These are phyloP conservation scores for Andrena fulva DNA, from an alignment of 2,888 invertebrate species.

Conservation along the genomic window DNA sequence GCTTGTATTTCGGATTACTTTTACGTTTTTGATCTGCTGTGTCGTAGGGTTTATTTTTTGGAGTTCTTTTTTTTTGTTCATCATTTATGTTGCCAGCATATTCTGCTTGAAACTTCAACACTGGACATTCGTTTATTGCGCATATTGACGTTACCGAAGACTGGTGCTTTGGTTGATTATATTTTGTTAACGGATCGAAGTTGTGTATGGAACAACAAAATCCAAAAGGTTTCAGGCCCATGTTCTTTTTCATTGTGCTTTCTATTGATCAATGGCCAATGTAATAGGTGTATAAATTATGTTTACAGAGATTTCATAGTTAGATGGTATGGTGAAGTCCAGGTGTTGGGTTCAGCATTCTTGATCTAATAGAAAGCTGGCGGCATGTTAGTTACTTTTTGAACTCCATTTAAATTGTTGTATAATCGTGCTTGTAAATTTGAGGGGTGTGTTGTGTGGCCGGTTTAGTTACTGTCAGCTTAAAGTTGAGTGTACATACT, in stretches of 20 bases:
- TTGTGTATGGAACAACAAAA: constrained; percentile 69
- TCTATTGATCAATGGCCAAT: constrained; percentile 1
- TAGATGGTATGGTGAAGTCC: constrained; percentile 32
- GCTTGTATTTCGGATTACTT: constrained; percentile 3
- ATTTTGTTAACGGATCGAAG: constrained; percentile 56
- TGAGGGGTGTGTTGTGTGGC: not conserved
- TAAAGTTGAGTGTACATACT: constrained; percentile 30
- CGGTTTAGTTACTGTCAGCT: not conserved
- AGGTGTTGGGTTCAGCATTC: not conserved
- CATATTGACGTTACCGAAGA: constrained; percentile 47
- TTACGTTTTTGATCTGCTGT: constrained; percentile 14
- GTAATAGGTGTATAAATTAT: not conserved
- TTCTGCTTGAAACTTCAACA: constrained; percentile 60
- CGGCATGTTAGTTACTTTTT: not conserved
- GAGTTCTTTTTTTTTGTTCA: not conserved
- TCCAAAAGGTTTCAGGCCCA: constrained; percentile 53
- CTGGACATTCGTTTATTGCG: constrained; percentile 65
- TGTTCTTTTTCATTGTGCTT: not conserved
- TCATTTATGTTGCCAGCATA: not conserved
- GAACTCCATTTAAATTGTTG: constrained; percentile 19
- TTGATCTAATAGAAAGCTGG: constrained; percentile 12
- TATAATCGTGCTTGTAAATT: constrained; percentile 36
- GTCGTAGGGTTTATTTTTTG: not conserved
- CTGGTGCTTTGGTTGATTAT: constrained; percentile 54
- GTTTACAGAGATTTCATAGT: not conserved